Evolutionary conservation across 2,113 vertebrate species (phyloP), one percentile per base, ranked within the genome.

Genomic region (Coturnix japonica): DNA sequence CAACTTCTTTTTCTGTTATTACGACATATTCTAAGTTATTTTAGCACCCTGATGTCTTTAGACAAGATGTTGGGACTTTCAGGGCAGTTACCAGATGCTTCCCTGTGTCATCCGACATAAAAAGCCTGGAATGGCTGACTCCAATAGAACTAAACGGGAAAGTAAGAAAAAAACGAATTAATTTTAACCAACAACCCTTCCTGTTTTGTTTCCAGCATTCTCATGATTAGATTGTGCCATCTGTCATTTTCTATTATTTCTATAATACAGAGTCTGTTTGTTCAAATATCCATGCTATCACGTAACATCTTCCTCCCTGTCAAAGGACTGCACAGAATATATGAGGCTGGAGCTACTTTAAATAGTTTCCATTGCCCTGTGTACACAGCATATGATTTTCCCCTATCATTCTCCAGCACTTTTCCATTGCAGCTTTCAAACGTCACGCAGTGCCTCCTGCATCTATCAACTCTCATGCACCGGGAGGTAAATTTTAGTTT

Each of bases 351-450:
- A 90, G 91, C 89, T 82, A 79, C 89, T 89, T 93, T 71, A 75
- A 92, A 95, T 96, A 93, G 47, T 96, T 96, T 93, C 95, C 91
- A 67, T 21, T 85, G 85, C 89, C 85, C 69, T 85, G 61, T 72
- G 69, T 69, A 85, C 79, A 51, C 79, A 88, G 57, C 0, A 0
- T 26, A 43, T 10, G 65, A 64, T 47, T 95, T 91, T 93, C 53
- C 78, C 72, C 85, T 78, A 21, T 54, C 74, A 61, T 94, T 82
- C 92, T 91, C 87, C 79, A 85, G 87, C 89, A 65, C 75, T 95
- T 89, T 93, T 93, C 91, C 91, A 89, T 37, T 90, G 91, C 87
- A 73, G 87, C 71, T 82, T n/a, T 77, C 81, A 80, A 56, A 80
- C 5, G 3, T 91, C 93, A 94, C 69, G 4, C 9, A 1, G 51